These are phyloP conservation scores for Octodon degus DNA, from an alignment of 2,113 vertebrate genomes.

Conservation along the genomic window DNA sequence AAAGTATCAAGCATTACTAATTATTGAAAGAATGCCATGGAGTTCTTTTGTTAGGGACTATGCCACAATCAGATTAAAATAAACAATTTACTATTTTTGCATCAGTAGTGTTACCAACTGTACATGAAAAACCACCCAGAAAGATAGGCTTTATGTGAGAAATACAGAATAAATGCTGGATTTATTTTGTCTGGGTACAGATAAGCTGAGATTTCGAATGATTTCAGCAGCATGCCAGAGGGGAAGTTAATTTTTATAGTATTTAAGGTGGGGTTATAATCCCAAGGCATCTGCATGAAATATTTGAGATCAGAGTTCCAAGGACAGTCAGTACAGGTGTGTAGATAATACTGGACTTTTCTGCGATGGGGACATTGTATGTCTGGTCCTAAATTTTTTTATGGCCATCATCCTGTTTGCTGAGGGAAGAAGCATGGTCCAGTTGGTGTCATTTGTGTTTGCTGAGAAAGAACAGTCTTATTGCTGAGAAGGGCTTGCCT, in stretches of 20 bases:
- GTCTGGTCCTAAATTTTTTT: background rate
- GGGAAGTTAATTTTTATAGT: background rate
- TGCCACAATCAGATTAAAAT: conserved; percentile 44
- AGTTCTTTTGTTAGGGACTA: conserved; percentile 48
- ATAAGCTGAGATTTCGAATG: no score
- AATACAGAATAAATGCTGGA: background rate
- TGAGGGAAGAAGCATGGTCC: background rate
- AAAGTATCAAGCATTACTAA: conserved; percentile 52
- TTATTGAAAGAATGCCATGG: background rate
- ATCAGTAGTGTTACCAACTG: background rate
- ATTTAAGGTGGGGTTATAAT: background rate
- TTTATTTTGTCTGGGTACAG: background rate
- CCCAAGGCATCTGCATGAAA: background rate
- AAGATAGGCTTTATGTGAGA: background rate
- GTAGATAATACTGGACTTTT: background rate
- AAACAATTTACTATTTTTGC: conserved; percentile 35
- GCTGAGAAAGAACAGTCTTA: background rate
- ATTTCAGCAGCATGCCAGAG: background rate
- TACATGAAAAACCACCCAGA: background rate
- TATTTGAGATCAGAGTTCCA: background rate
- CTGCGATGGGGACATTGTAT: background rate
- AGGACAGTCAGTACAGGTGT: background rate
- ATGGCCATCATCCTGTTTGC: background rate
- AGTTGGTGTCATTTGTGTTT: background rate
- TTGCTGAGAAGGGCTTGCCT: background rate